Percentiles rank a stretch among this genome's conserved stretches.
Conservation (phyloP, 2,113 vertebrate genomes). For the Cottus gobio region DNA sequence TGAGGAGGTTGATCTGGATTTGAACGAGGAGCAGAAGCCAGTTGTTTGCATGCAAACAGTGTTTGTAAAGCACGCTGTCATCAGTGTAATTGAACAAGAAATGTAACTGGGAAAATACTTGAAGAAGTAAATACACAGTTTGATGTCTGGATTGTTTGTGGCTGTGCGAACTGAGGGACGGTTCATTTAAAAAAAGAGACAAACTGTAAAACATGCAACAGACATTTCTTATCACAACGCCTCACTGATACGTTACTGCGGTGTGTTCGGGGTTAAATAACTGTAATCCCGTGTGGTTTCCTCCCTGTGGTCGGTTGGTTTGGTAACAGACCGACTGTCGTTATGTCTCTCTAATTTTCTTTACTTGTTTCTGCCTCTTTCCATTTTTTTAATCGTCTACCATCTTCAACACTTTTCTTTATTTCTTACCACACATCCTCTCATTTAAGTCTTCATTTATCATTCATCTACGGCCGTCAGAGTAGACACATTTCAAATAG, state of each 20-base stretch:
- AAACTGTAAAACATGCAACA: constrained; percentile 52
- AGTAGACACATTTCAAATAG: neutral
- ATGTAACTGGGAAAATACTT: neutral
- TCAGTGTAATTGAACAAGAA: neutral
- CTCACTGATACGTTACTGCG: constrained; percentile 30
- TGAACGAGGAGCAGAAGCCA: too few relatives aligned
- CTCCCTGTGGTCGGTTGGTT: constrained; percentile 55
- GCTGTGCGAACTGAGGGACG: constrained; percentile 2
- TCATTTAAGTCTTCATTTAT: neutral
- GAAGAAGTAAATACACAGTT: neutral
- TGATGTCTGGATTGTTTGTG: neutral
- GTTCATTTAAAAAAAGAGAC: constrained; percentile 15
- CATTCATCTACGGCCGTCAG: neutral
- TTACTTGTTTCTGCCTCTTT: neutral
- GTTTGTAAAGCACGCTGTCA: neutral
- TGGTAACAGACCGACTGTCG: constrained; percentile 51
- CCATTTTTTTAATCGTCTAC: neutral
- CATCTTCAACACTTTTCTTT: neutral
- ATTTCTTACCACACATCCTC: neutral
- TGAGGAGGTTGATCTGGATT: neutral
- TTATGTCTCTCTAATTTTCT: constrained; percentile 14
- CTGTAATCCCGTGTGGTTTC: constrained; percentile 64
- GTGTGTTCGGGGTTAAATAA: constrained; percentile 52
- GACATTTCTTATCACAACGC: constrained; percentile 56
- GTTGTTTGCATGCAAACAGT: too few relatives aligned